These are phyloP conservation scores for Aleiodes sp. DNA, from an alignment of 1,140 invertebrate genomes.

Conservation along the genomic window DNA sequence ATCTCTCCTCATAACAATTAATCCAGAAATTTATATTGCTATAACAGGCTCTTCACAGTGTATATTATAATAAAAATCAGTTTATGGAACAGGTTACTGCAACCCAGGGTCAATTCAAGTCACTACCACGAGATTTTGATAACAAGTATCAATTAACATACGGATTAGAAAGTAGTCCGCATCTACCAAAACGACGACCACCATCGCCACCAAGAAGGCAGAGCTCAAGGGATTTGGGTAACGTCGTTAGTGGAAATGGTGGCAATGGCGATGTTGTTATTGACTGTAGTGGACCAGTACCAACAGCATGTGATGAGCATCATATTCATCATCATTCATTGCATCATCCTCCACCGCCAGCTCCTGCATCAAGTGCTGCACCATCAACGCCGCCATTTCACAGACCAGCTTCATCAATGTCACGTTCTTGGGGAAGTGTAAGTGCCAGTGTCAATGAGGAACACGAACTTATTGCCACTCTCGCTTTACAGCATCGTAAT, in stretches of 20 bases:
- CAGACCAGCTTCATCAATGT: conserved; percentile 66
- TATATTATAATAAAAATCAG: conserved; percentile 39
- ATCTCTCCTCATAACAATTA: too few relatives aligned
- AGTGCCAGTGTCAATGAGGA: conserved; percentile 66
- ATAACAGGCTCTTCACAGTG: not conserved
- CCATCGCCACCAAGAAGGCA: conserved; percentile 88
- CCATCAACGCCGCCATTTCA: conserved; percentile 61
- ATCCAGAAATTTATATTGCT: not conserved
- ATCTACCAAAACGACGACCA: conserved; percentile 68
- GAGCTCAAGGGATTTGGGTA: conserved; percentile 63
- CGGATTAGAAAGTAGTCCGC: conserved; percentile 61
- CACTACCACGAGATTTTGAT: conserved; percentile 63
- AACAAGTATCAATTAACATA: conserved; percentile 65
- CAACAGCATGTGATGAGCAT: conserved; percentile 60
- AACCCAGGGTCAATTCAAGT: conserved; percentile 62
- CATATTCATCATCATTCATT: conserved; percentile 53
- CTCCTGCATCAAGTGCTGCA: conserved; percentile 67
- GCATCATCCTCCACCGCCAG: conserved; percentile 63
- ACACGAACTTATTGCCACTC: conserved; percentile 70
- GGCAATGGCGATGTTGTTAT: conserved; percentile 60
- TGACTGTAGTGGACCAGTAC: conserved; percentile 65
- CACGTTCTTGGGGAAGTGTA: conserved; percentile 68
- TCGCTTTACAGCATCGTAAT: conserved; percentile 77
- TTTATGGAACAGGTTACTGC: conserved; percentile 54
- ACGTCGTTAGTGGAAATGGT: conserved; percentile 45